phyloP scores from a whole-genome alignment of 1,140 invertebrate species.

The Bicyclus anynana region DNA sequence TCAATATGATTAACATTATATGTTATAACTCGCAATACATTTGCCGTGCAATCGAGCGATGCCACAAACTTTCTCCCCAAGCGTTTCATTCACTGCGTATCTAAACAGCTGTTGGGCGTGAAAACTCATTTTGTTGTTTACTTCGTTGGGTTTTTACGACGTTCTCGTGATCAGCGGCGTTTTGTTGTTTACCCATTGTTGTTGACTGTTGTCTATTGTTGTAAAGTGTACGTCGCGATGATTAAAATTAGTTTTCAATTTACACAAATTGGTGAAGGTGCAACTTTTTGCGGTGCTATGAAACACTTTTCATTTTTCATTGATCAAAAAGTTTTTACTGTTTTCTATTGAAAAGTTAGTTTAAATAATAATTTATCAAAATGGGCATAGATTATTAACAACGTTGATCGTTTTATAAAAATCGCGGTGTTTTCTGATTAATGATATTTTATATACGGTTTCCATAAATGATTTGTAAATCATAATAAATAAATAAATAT shows the following conservation, averaged over 20 bases:
- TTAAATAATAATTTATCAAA: no score
- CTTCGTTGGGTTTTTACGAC: conserved; percentile 4
- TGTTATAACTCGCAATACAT: no score
- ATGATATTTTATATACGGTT: no score
- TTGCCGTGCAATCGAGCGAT: conserved; percentile 8
- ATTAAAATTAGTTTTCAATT: not conserved
- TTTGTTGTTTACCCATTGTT: not conserved
- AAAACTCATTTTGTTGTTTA: conserved; percentile 11
- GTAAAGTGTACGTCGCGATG: not conserved
- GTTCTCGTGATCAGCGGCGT: not conserved
- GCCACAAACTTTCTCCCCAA: not conserved
- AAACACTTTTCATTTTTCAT: not conserved
- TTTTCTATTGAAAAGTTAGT: not conserved
- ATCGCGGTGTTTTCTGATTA: no score
- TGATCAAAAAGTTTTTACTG: not conserved
- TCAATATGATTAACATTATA: no score
- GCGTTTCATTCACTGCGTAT: not conserved
- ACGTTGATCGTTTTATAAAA: no score
- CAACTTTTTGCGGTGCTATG: not conserved
- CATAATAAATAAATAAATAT: no score
- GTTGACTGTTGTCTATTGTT: not conserved
- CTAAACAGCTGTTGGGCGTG: not conserved
- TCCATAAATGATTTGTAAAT: no score
- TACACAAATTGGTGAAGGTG: not conserved
- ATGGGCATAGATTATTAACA: no score